Conservation (phyloP, 2,113 vertebrate genomes). For the Felis chaus region DNA sequence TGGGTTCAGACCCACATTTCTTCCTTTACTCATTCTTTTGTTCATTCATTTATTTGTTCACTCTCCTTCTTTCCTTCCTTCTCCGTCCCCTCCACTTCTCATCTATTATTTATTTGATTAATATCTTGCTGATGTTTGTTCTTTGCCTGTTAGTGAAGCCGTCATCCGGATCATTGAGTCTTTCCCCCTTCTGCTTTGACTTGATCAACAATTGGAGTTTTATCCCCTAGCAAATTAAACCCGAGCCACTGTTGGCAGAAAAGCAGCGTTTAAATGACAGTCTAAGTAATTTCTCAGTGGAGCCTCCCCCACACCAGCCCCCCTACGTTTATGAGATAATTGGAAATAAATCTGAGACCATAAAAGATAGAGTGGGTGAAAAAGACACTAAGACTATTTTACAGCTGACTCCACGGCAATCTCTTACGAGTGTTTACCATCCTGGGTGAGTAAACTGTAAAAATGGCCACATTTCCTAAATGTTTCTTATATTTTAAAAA, state of each 20-base stretch:
- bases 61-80: background rate
- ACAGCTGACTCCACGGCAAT: background rate
- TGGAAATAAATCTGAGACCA: conserved; percentile 40
- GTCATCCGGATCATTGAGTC: background rate
- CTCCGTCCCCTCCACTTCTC: background rate
- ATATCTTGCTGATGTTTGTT: background rate
- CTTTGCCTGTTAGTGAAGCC: background rate
- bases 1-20: background rate
- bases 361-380: background rate
- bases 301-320: background rate
- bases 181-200: conserved; percentile 17
- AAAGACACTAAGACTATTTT: conserved; percentile 10
- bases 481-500: conserved; percentile 41
- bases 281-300: background rate
- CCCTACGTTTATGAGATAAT: background rate
- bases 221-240: conserved; percentile 37
- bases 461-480: background rate
- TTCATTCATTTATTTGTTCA: background rate
- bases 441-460: background rate
- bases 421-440: background rate
- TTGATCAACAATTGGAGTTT: conserved; percentile 43
- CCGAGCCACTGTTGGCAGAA: conserved; percentile 13
- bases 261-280: conserved; percentile 21
- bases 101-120: conserved; percentile 51
- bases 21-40: background rate